A percentile compares a stretch with the other conserved stretches of the same genome.
These are phyloP conservation scores for Bradypodion pumilum DNA, from an alignment of 2,797 vertebrate species.

Conservation along the genomic window DNA sequence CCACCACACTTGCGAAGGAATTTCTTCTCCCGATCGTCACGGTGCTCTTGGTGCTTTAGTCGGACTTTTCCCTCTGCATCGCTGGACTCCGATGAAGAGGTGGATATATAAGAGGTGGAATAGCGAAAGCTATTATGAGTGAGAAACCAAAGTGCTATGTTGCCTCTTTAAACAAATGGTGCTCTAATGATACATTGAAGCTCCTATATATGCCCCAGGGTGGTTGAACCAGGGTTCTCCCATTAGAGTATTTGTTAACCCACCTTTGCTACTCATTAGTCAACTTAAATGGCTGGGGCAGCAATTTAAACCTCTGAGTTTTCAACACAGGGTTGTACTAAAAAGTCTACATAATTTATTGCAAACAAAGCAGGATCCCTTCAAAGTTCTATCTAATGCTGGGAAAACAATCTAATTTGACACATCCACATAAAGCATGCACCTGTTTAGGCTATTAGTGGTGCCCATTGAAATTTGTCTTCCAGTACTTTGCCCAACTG, in stretches of 20 bases:
- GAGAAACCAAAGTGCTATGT: not conserved
- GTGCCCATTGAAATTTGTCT: constrained; percentile 27
- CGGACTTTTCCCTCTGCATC: no score
- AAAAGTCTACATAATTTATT: constrained; percentile 34
- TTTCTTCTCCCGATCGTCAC: no score
- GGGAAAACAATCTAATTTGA: constrained; percentile 23
- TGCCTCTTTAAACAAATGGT: not conserved
- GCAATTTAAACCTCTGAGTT: constrained; percentile 36
- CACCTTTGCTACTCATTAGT: constrained; percentile 18
- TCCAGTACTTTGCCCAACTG: constrained; percentile 33
- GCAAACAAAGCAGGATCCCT: constrained; percentile 23
- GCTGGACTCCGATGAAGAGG: no score
- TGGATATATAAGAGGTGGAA: no score
- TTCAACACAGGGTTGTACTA: constrained; percentile 18
- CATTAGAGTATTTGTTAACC: constrained; percentile 21
- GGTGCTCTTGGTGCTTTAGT: no score
- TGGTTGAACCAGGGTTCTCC: constrained; percentile 12
- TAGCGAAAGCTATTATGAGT: not conserved
- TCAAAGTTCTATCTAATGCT: constrained; percentile 40
- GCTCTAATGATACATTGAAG: constrained; percentile 11
- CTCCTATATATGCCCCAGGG: not conserved
- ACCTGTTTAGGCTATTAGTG: constrained; percentile 17
- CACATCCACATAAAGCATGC: constrained; percentile 32
- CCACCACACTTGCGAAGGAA: no score
- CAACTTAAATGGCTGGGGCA: constrained; percentile 45